These are phyloP conservation scores for Cabera pusaria DNA, from an alignment of 2,888 invertebrate genomes.

Conservation along the genomic window DNA sequence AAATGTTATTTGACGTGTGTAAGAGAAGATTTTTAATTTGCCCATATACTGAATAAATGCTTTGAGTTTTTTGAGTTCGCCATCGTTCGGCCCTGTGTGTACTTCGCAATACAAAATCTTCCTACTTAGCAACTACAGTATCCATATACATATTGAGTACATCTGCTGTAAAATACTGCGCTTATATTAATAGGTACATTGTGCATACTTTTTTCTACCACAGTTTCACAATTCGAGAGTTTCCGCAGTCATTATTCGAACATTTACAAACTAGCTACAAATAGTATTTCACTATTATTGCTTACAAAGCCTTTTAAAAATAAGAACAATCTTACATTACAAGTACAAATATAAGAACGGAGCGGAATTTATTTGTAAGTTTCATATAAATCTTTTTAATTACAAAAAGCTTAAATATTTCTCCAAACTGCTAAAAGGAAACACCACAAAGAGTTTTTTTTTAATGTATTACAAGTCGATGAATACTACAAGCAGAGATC, in stretches of 20 bases:
- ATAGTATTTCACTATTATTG: slow-evolving; percentile 55
- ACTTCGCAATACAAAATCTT: too few relatives aligned
- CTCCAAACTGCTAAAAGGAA: slow-evolving; percentile 61
- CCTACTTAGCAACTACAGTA: too few relatives aligned
- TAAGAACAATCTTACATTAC: slow-evolving; percentile 57
- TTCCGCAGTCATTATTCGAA: slow-evolving; percentile 41
- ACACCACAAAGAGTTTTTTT: slow-evolving; percentile 36
- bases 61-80: too few relatives aligned
- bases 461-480: slow-evolving; percentile 40
- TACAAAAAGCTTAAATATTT: slow-evolving; percentile 45
- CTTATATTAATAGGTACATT: neutral
- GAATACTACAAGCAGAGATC: slow-evolving; percentile 75
- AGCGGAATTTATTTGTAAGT: slow-evolving; percentile 52
- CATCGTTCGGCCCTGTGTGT: too few relatives aligned
- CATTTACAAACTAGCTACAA: slow-evolving; percentile 53
- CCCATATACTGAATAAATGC: too few relatives aligned
- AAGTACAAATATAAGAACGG: slow-evolving; percentile 56
- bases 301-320: slow-evolving; percentile 57
- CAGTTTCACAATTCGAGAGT: slow-evolving; percentile 46
- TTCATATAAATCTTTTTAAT: slow-evolving; percentile 52
- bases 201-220: slow-evolving; percentile 9
- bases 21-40: too few relatives aligned
- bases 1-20: too few relatives aligned
- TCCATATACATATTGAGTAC: neutral
- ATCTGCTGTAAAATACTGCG: slow-evolving; percentile 10